Percentiles rank a stretch among this genome's conserved stretches.
Evolutionary conservation across 2,113 vertebrate genomes (phyloP).

Genomic region (Paraplagusia blochii): DNA sequence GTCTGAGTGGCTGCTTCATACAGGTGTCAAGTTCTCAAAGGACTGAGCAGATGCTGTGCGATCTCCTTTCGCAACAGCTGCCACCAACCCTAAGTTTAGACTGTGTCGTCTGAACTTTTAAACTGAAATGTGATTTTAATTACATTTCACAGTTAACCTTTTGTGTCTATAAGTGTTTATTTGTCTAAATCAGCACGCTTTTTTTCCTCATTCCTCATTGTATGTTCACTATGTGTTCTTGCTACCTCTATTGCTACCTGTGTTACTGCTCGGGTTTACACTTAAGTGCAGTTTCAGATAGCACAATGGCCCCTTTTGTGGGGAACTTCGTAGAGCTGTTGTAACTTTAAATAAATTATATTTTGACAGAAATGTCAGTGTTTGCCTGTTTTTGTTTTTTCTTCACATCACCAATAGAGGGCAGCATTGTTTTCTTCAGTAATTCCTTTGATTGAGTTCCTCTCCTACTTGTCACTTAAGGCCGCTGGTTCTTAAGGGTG

Average conservation of each 20-base stretch:
- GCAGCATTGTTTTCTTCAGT: constrained; percentile 38
- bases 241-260: constrained; percentile 36
- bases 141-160: no score
- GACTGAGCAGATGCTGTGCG: no score
- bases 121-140: no score
- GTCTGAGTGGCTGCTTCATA: not conserved
- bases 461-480: not conserved
- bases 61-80: no score
- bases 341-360: no score
- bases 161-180: no score
- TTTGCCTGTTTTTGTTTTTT: not conserved
- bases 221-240: not conserved
- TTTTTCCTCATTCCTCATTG: no score
- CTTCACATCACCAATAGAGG: constrained; percentile 40
- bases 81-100: no score
- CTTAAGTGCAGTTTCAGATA: constrained; percentile 3
- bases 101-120: no score
- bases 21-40: not conserved
- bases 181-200: no score
- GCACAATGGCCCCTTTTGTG: constrained; percentile 6
- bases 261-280: constrained; percentile 23
- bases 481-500: not conserved
- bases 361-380: no score
- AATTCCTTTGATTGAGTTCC: not conserved
- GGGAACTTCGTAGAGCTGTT: no score